Evolutionary conservation across 2,113 vertebrate genomes (phyloP).

Genomic region (Arenaria interpres): DNA sequence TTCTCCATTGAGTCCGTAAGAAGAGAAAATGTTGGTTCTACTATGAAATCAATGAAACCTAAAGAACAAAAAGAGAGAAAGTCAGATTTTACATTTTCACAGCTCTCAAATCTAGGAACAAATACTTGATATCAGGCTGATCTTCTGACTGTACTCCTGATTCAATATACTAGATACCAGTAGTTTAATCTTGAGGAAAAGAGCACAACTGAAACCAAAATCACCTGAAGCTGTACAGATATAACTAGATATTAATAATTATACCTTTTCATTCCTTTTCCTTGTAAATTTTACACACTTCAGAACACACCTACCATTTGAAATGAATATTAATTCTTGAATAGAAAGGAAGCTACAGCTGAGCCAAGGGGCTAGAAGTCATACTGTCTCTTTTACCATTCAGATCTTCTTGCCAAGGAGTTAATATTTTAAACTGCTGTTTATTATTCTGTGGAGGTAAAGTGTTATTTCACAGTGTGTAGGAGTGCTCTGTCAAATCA

Average conservation of each 20-base stretch:
- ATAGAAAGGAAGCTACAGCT: neutral
- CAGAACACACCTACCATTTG: neutral
- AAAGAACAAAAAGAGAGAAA: conserved; percentile 9
- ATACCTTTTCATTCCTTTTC: neutral
- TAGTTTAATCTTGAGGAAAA: neutral
- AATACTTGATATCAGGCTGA: neutral
- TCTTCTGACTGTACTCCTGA: neutral
- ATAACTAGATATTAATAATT: neutral
- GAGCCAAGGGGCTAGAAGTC: neutral
- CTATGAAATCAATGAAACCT: conserved; percentile 98
- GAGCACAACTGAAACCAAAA: neutral
- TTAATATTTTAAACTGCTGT: conserved; percentile 70
- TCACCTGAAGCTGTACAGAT: neutral
- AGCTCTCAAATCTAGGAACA: neutral
- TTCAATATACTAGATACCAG: neutral
- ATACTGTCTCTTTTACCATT: conserved; percentile 3
- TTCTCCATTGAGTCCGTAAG: conserved; percentile 96
- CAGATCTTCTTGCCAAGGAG: neutral
- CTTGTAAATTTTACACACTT: neutral
- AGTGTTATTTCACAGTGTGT: conserved; percentile 59
- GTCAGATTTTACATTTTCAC: neutral
- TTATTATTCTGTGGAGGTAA: conserved; percentile 69
- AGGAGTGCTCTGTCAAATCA: conserved; percentile 68
- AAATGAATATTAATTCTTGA: neutral
- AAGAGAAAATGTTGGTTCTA: conserved; percentile 95